Evolutionary conservation across 2,113 vertebrate species (phyloP).

Genomic region (Monopterus albus): DNA sequence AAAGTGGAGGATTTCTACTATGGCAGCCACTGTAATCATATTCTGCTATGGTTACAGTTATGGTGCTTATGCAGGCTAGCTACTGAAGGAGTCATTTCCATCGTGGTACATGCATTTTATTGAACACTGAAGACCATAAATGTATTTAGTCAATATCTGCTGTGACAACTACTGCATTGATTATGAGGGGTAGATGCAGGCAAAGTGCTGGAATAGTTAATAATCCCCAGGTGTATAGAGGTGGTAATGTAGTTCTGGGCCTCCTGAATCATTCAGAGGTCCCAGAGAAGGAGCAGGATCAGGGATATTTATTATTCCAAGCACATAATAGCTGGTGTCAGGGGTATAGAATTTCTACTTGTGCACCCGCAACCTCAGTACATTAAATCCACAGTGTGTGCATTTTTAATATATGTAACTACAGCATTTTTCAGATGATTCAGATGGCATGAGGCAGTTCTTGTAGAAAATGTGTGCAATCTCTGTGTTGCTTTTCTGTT

Average conservation of each 20-base stretch:
- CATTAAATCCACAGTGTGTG: too few relatives aligned
- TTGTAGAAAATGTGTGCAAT: too few relatives aligned
- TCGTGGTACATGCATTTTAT: background rate
- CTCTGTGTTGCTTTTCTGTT: too few relatives aligned
- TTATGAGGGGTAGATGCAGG: too few relatives aligned
- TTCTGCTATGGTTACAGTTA: background rate
- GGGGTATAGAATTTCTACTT: too few relatives aligned
- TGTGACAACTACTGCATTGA: background rate
- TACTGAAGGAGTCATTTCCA: background rate
- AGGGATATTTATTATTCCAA: conserved; percentile 14
- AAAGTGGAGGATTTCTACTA: background rate
- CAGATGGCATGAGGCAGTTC: too few relatives aligned
- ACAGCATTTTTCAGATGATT: too few relatives aligned
- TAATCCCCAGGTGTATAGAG: background rate
- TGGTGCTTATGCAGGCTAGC: background rate
- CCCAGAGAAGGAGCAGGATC: background rate
- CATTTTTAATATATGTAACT: too few relatives aligned
- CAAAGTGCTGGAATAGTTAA: background rate
- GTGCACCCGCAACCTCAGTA: too few relatives aligned
- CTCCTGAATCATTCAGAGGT: conserved; percentile 22
- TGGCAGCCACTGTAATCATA: background rate
- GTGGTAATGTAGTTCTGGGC: background rate
- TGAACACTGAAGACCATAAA: background rate
- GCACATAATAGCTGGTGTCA: too few relatives aligned
- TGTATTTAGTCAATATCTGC: background rate